Evolutionary conservation across 2,888 invertebrate genomes (phyloP), one percentile per base, ranked within the genome.

Genomic region (Macrophya alboannulata): DNA sequence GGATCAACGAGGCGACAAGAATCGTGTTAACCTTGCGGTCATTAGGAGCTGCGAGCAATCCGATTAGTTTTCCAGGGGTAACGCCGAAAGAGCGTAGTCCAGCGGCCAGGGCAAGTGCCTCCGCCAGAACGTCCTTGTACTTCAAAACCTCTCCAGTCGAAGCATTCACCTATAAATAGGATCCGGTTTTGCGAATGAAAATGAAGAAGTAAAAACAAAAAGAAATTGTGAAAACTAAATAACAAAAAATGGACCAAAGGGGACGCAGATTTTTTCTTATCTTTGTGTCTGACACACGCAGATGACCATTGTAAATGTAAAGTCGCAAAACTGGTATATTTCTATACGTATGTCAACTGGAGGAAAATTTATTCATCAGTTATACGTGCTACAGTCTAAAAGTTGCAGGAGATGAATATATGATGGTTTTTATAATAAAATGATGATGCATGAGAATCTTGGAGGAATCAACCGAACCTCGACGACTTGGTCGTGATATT

Each of bases 51-150:
- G 85, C 85, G 4, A 85, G 17, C 43, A 85, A 79, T 65, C 85
- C 85, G 17, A 85, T 76, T 17, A 79, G 55, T 48, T 85, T 79
- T 15, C 85, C 85, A 21, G 85, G 77, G 77, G 85, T 85, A 48
- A 85, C 77, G 15, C 85, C 85, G 40, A 65, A 59, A 21, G 77
- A 76, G 21, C 77, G 76, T 45, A 85, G 31, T 45, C 85, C 85
- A 79, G 48, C 68, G 12, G 85, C 85, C 12, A 85, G 65, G 40
- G 85, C 77, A 10, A 85, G 74, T n/a, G 85, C 85, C 74, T 85
- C 77, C 12, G 65, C 48, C 8, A 85, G 65, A 77, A 76, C 48
- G 17, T 85, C 77, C 77, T 85, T 51, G 77, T 85, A 85, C 43
- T 76, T 85, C 65, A 85, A 79, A 5, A 31, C 77, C 37, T 85